These are phyloP conservation scores for Acanthosepion pharaonis DNA, from an alignment of 2,888 invertebrate genomes.

Conservation along the genomic window DNA sequence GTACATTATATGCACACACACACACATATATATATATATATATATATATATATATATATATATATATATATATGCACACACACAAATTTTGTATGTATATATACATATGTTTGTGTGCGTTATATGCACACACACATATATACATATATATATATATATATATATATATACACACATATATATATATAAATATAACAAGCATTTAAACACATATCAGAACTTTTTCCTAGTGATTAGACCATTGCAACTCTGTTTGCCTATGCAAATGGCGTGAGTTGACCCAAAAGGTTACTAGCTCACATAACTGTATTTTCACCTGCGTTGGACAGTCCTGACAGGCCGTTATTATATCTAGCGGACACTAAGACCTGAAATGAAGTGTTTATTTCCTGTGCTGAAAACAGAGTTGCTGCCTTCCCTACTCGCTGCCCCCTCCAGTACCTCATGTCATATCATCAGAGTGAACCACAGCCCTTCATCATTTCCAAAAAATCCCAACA, in stretches of 20 bases:
- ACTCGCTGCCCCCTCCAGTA: not conserved
- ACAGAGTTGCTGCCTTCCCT: not conserved
- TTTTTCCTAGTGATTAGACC: not conserved
- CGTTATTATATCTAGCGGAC: not conserved
- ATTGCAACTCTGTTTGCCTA: not conserved
- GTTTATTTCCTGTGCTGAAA: not conserved
- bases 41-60: too few relatives aligned
- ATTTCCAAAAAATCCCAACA: constrained; percentile 3
- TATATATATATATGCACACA: too few relatives aligned
- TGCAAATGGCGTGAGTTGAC: constrained; percentile 33
- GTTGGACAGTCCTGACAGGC: constrained; percentile 33
- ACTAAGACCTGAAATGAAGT: constrained; percentile 22
- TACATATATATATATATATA: not conserved
- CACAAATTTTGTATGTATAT: too few relatives aligned
- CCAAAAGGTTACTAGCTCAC: constrained; percentile 33
- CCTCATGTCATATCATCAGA: constrained; percentile 33
- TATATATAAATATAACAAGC: not conserved
- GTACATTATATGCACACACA: too few relatives aligned
- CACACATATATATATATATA: too few relatives aligned
- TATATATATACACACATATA: too few relatives aligned
- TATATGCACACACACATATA: too few relatives aligned
- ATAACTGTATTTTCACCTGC: constrained; percentile 33
- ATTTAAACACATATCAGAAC: not conserved
- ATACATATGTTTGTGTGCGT: too few relatives aligned
- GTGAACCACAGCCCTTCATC: not conserved